Conservation (phyloP, 2,888 invertebrate genomes). For the Synanthedon formicaeformis region DNA sequence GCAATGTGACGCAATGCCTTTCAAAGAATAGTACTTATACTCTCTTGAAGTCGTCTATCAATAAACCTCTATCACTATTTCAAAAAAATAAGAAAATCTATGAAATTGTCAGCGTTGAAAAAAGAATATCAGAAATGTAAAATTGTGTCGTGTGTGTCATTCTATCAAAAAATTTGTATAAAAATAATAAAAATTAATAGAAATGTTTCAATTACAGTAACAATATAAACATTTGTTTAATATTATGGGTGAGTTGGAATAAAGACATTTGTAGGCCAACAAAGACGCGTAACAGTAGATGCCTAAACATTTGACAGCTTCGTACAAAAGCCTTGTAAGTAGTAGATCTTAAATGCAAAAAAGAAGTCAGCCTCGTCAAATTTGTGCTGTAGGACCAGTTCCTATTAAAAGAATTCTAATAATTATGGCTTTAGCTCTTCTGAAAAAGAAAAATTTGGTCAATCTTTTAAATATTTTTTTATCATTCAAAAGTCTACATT, state of each 20-base stretch:
- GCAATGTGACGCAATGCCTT: too few species aligned
- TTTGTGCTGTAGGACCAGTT: constrained; percentile 3
- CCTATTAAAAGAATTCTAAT: too few species aligned
- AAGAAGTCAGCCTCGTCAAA: constrained; percentile 36
- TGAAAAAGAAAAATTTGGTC: too few species aligned
- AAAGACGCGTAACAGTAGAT: background rate
- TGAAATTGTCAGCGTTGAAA: constrained; percentile 22
- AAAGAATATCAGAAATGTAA: constrained; percentile 49
- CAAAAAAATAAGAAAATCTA: background rate
- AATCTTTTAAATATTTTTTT: too few species aligned
- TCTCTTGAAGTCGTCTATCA: too few species aligned
- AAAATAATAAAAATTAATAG: constrained; percentile 12
- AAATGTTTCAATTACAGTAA: background rate
- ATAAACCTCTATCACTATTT: background rate
- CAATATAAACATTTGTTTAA: constrained; percentile 6
- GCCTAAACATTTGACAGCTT: constrained; percentile 38
- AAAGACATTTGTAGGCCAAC: background rate
- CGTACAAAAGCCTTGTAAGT: constrained; percentile 46
- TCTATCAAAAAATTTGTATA: background rate
- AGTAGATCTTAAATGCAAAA: constrained; percentile 5
- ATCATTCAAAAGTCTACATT: too few species aligned
- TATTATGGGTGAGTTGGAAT: constrained; percentile 46
- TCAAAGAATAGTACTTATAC: too few species aligned
- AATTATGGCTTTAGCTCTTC: too few species aligned
- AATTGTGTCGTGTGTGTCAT: constrained; percentile 23